Percentiles rank a stretch among this genome's conserved stretches.
phyloP scores from a whole-genome alignment of 2,113 vertebrate species.

The Pomatorhinus ruficollis region DNA sequence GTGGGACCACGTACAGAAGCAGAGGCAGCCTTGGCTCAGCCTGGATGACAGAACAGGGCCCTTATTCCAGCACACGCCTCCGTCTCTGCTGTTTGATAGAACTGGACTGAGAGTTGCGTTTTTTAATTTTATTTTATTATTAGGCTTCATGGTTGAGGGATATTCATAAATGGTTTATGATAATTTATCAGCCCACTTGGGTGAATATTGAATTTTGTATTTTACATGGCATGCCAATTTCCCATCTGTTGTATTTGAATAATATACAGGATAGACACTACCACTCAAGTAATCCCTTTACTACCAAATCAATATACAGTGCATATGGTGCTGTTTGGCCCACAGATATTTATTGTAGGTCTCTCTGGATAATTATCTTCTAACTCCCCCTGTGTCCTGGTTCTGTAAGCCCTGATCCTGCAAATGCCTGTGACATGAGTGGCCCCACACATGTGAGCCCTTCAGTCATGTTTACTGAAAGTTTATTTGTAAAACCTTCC shows the following conservation, averaged over 20 bases:
- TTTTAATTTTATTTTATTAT: slow-evolving; percentile 69
- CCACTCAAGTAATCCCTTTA: slow-evolving; percentile 64
- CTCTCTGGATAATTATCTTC: slow-evolving; percentile 54
- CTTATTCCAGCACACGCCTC: neutral
- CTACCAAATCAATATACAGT: slow-evolving; percentile 66
- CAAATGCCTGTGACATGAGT: neutral
- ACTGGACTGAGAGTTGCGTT: neutral
- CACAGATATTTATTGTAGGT: slow-evolving; percentile 42
- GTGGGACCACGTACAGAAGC: neutral
- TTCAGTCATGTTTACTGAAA: neutral
- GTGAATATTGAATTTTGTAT: slow-evolving; percentile 72
- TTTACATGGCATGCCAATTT: slow-evolving; percentile 70
- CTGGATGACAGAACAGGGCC: neutral
- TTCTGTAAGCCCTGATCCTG: slow-evolving; percentile 28
- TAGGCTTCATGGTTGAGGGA: slow-evolving; percentile 68
- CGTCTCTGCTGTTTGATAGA: neutral
- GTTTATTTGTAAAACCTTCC: neutral
- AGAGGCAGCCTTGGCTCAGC: neutral
- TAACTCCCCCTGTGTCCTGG: slow-evolving; percentile 14
- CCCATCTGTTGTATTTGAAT: slow-evolving; percentile 75
- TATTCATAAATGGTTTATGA: slow-evolving; percentile 75
- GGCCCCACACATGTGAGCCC: neutral
- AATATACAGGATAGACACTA: slow-evolving; percentile 65
- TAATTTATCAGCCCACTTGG: slow-evolving; percentile 74
- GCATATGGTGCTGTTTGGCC: slow-evolving; percentile 60